Evolutionary conservation across 2,888 invertebrate genomes (phyloP).

Genomic region (Ischnura elegans): DNA sequence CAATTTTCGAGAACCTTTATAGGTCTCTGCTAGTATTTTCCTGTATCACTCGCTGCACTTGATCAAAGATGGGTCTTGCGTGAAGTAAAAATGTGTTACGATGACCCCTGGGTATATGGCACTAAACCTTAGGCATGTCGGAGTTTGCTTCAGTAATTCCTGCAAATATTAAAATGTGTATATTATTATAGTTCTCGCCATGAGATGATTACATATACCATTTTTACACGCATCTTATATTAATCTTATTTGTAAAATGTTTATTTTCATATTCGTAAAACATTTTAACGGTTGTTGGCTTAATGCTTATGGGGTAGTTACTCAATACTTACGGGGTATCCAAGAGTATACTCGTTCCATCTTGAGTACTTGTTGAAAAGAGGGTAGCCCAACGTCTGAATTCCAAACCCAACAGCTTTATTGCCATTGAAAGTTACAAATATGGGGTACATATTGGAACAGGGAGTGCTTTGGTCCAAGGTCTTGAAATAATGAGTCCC

Average conservation of each 20-base stretch:
- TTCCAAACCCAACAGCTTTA: conserved; percentile 41
- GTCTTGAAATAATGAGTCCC: conserved; percentile 55
- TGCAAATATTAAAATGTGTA: not conserved
- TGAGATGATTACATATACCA: no score
- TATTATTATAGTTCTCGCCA: not conserved
- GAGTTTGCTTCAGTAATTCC: not conserved
- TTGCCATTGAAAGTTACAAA: conserved; percentile 44
- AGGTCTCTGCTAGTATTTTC: no score
- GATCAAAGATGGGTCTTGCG: not conserved
- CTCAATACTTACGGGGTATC: conserved; percentile 44
- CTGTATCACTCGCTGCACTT: not conserved
- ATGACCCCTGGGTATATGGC: not conserved
- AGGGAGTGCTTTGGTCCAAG: conserved; percentile 4
- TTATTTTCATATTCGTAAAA: no score
- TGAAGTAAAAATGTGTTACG: conserved; percentile 45
- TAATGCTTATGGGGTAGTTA: no score
- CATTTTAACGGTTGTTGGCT: no score
- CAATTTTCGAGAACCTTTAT: no score
- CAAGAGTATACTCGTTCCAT: conserved; percentile 36
- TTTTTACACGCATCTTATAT: no score
- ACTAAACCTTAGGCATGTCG: conserved; percentile 19
- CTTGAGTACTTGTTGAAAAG: conserved; percentile 36
- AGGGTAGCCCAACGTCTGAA: conserved; percentile 32
- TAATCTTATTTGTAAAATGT: no score
- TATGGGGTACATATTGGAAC: conserved; percentile 32